phyloP scores from a whole-genome alignment of 2,113 vertebrate species.

The Zosterops japonicus region DNA sequence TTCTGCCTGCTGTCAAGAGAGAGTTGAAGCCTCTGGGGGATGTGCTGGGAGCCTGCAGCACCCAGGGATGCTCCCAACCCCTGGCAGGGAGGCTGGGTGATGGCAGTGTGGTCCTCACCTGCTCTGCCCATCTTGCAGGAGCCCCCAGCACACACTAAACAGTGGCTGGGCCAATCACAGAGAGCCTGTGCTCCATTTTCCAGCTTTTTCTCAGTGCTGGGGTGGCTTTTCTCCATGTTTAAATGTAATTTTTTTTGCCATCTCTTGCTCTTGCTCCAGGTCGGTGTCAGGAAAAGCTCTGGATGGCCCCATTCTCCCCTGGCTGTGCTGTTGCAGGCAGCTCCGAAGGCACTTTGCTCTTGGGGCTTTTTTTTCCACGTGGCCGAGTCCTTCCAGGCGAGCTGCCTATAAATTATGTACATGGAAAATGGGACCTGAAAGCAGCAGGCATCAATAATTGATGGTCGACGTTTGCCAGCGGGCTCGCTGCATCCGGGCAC shows the following conservation, averaged over 20 bases:
- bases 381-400: background rate
- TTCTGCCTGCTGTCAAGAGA: background rate
- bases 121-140: background rate
- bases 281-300: background rate
- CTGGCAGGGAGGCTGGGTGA: background rate
- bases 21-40: background rate
- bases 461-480: background rate
- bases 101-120: accelerated
- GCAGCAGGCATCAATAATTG: constrained; percentile 72
- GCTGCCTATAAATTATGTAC: constrained; percentile 77
- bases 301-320: accelerated
- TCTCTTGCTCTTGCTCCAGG: background rate
- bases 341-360: background rate
- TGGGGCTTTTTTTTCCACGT: background rate
- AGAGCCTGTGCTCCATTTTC: background rate
- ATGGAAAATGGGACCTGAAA: constrained; percentile 70
- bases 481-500: background rate
- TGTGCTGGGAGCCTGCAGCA: background rate
- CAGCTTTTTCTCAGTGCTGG: background rate
- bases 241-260: background rate
- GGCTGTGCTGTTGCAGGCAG: background rate
- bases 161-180: background rate
- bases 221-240: background rate
- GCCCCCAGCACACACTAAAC: background rate
- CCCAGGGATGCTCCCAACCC: background rate